Base-by-base conservation (phyloP, 2,888 invertebrate genomes). In the Cepaea hortensis region DNA sequence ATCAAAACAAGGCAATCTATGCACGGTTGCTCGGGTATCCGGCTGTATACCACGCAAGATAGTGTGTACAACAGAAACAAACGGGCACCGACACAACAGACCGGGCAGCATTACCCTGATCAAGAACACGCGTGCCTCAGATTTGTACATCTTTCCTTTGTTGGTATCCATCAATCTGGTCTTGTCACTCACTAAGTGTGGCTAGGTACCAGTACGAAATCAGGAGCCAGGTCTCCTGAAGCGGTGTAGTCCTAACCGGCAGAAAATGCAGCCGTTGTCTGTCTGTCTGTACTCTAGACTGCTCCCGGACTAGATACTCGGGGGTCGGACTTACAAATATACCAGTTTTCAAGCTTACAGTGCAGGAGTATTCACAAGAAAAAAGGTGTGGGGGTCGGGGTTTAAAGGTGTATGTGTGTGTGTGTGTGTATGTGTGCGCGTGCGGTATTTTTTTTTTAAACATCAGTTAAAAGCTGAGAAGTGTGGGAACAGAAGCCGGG, bases 81-180 rank as follows among this genome's bases (percentile, higher is more conserved):
- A 6, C 6, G 11, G 55, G 11, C 11, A 55, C 55, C 55, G 7
- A 55, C 55, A 55, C 7, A 6, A 55, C 55, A 55, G 55, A 11
- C 55, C 11, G 68, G 20, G 3, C 61, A 84, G 77, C 48, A 62
- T 85, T 85, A 85, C 85, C 85, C 85, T 48, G 61, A 72, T 55
- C n/a, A 85, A 61, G 13, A 85, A 80, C 11, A 85, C 72, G 46
- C 61, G 85, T 13, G 85, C 85, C 62, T 85, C 85, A 13, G 85
- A 79, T 6, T 80, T 72, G 48, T 72, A 85, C 70, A 80, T 73
- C 9, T 7, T n/a, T 61, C 35, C 55, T 35, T 50, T 81, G 20
- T 18, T 23, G 5, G n/a, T 13, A 70, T 70, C 81, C 81, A 81
- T 68, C 50, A 62, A 62, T 61, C 5, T n/a, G 11, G 20, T 20